Base-by-base conservation (phyloP, 2,113 vertebrate genomes). In the Stictonetta naevosa region DNA sequence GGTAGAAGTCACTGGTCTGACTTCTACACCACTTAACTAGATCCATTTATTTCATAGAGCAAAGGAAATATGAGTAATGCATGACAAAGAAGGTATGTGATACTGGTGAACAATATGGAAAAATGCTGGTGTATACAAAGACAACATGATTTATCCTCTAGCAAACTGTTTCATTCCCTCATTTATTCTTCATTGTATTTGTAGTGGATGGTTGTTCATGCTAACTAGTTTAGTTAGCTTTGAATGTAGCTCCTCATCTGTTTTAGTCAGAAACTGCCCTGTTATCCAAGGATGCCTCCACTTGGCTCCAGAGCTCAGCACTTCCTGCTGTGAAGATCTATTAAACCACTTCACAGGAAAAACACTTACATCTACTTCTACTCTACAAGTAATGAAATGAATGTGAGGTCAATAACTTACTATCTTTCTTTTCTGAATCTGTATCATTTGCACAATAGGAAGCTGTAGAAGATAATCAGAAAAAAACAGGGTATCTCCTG, bases 331-430 rank as follows among this genome's bases (percentile, higher is more conserved):
- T 83, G 79, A 92, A 94, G 59, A 80, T 77, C 23, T 74, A 3
- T 80, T 67, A 77, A 93, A n/a, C 29, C 64, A 16, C 42, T 81
- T 90, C 72, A 42, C 52, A 71, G 48, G n/a, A 67, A 78, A 76
- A 94, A 83, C 21, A 56, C 23, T 38, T 80, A 22, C 38, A 83
- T 81, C 50, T 83, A 63, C 59, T 44, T 8, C n/a, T 76, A 40
- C 55, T 92, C 40, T 67, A 74, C 34, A 90, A 68, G 23, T 74
- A 88, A 75, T 72, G 33, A 87, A 90, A 50, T 60, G 44, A 23
- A 63, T 80, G 36, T 50, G 42, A 85, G 72, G 89, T 92, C 75
- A 80, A 88, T 96, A 95, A 68, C 38, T 52, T 90, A 16, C 16
- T 72, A 38, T 88, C 71, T 74, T 76, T 38, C 18, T 55, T 95